Evolutionary conservation across 2,113 vertebrate genomes (phyloP).

Genomic region (Willisornis vidua): DNA sequence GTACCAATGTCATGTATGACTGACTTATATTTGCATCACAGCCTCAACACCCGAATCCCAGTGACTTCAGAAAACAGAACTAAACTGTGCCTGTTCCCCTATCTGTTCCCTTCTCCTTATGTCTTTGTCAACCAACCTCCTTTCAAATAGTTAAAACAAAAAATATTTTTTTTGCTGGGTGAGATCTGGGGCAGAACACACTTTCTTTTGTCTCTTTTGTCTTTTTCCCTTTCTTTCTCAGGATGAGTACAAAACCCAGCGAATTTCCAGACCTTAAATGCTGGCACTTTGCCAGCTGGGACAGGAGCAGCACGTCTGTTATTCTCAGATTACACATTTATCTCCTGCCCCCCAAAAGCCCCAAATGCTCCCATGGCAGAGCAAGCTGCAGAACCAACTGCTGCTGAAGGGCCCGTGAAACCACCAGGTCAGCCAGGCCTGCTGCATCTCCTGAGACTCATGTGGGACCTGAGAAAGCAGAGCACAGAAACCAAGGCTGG

Average conservation of each 20-base stretch:
- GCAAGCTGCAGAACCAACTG: background rate
- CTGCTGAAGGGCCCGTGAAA: background rate
- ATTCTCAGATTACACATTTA: background rate
- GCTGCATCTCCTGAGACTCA: accelerated
- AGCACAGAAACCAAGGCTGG: background rate
- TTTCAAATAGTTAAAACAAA: background rate
- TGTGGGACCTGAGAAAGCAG: accelerated
- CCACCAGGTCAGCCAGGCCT: accelerated
- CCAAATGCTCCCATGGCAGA: accelerated
- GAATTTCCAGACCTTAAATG: background rate
- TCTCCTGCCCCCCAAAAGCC: background rate
- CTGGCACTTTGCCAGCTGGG: background rate
- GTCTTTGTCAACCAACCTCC: background rate
- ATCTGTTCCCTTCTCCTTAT: background rate
- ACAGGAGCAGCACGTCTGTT: background rate
- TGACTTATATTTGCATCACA: background rate
- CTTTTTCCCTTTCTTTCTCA: background rate
- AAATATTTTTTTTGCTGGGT: background rate
- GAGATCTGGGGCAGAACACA: background rate
- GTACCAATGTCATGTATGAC: accelerated
- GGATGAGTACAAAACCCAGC: background rate
- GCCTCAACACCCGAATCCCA: background rate
- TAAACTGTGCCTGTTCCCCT: background rate
- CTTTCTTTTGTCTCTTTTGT: background rate
- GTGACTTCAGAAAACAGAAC: background rate